phyloP scores from a whole-genome alignment of 2,113 vertebrate genomes.

The Stictonetta naevosa region DNA sequence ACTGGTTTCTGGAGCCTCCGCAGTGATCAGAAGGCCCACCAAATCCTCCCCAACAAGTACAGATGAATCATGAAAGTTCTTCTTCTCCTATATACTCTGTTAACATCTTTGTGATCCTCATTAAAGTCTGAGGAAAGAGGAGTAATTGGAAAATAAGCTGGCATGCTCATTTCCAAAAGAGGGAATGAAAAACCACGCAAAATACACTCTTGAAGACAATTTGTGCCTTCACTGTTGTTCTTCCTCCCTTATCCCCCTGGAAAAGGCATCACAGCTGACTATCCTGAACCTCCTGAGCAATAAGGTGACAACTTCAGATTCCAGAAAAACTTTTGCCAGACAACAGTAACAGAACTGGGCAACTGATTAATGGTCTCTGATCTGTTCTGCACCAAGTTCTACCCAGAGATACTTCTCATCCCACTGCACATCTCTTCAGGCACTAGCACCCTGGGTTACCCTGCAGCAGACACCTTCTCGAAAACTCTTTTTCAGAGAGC shows the following conservation, averaged over 20 bases:
- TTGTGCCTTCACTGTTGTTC: not conserved
- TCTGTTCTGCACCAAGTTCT: not conserved
- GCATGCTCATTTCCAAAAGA: not conserved
- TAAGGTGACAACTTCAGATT: not conserved
- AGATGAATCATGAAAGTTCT: not conserved
- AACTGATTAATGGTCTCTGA: too few species aligned
- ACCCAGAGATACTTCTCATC: not conserved
- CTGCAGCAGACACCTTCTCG: not conserved
- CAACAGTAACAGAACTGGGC: not conserved
- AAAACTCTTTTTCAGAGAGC: not conserved
- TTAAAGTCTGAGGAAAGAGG: accelerated
- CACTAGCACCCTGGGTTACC: not conserved
- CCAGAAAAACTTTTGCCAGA: not conserved
- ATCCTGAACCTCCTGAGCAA: not conserved
- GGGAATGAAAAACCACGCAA: not conserved
- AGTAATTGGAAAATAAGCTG: not conserved
- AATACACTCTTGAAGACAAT: not conserved
- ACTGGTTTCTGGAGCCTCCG: not conserved
- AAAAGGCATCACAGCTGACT: not conserved
- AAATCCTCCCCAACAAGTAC: not conserved
- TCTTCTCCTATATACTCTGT: not conserved
- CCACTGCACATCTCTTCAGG: not conserved
- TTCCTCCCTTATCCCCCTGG: accelerated
- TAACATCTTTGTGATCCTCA: not conserved
- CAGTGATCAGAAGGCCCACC: not conserved